Evolutionary conservation across 2,888 invertebrate genomes (phyloP).

Genomic region (Malthinus seriepunctatus): DNA sequence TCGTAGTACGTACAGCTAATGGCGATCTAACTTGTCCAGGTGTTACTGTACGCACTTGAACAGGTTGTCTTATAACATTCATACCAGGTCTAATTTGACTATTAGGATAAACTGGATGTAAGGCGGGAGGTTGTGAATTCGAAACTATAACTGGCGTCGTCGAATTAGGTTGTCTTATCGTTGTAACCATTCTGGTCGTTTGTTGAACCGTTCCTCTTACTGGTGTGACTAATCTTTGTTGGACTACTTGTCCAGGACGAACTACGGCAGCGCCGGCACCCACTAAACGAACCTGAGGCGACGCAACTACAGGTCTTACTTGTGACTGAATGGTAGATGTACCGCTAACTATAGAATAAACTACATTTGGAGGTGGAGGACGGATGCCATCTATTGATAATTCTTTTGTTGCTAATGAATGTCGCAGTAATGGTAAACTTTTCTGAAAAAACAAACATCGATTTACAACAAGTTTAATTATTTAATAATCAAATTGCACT

Average conservation of each 20-base stretch:
- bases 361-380: slow-evolving; percentile 79
- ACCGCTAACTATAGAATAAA: slow-evolving; percentile 59
- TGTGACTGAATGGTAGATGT: slow-evolving; percentile 53
- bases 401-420: slow-evolving; percentile 88
- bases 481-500: neutral
- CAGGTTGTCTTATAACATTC: slow-evolving; percentile 43
- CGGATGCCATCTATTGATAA: slow-evolving; percentile 93
- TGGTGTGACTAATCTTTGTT: slow-evolving; percentile 61
- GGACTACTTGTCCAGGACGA: slow-evolving; percentile 58
- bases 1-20: slow-evolving; percentile 46
- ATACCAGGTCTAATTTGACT: slow-evolving; percentile 39
- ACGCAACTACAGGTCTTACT: slow-evolving; percentile 57
- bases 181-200: slow-evolving; percentile 50
- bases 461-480: slow-evolving; percentile 21
- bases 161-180: slow-evolving; percentile 48
- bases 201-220: slow-evolving; percentile 47
- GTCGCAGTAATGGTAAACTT: slow-evolving; percentile 90
- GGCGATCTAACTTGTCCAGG: slow-evolving; percentile 45
- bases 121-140: slow-evolving; percentile 53
- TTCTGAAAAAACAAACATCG: slow-evolving; percentile 64
- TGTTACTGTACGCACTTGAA: slow-evolving; percentile 42
- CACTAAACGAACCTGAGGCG: slow-evolving; percentile 67
- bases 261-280: slow-evolving; percentile 57
- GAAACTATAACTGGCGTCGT: slow-evolving; percentile 48
- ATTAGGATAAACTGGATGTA: slow-evolving; percentile 52